Conservation (phyloP, 2,888 invertebrate species). For the Toxonevra muliebris region DNA sequence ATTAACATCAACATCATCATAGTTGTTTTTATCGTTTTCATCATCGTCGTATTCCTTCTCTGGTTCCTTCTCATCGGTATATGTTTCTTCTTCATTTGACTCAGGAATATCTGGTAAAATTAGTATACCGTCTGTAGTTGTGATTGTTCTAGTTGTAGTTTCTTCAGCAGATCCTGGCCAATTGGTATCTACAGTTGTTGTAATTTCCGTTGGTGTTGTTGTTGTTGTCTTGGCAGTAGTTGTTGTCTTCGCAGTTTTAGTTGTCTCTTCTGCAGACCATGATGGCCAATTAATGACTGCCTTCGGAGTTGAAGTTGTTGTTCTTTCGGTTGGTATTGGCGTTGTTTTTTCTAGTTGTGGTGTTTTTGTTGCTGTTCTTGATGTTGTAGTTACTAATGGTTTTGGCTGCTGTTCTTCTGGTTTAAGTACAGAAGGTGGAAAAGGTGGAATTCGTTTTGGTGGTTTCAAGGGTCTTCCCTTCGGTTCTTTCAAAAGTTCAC, state of each 20-base stretch:
- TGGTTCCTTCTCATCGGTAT: neutral
- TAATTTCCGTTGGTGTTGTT: neutral
- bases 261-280: neutral
- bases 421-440: neutral
- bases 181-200: neutral
- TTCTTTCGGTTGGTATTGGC: neutral
- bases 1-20: neutral
- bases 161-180: constrained; percentile 1
- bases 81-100: constrained; percentile 10
- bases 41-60: neutral
- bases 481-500: neutral
- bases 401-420: constrained; percentile 6
- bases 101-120: constrained; percentile 22
- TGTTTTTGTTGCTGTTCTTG: neutral
- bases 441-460: neutral
- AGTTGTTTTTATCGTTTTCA: constrained; percentile 6
- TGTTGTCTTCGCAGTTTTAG: constrained; percentile 10
- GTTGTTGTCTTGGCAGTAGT: neutral
- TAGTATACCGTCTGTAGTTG: constrained; percentile 32
- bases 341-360: constrained; percentile 12
- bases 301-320: no score
- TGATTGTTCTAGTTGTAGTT: neutral
- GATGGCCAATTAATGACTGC: no score
- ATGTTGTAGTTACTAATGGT: constrained; percentile 9
- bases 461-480: neutral